phyloP scores from a whole-genome alignment of 2,888 invertebrate species.

The Automeris io region DNA sequence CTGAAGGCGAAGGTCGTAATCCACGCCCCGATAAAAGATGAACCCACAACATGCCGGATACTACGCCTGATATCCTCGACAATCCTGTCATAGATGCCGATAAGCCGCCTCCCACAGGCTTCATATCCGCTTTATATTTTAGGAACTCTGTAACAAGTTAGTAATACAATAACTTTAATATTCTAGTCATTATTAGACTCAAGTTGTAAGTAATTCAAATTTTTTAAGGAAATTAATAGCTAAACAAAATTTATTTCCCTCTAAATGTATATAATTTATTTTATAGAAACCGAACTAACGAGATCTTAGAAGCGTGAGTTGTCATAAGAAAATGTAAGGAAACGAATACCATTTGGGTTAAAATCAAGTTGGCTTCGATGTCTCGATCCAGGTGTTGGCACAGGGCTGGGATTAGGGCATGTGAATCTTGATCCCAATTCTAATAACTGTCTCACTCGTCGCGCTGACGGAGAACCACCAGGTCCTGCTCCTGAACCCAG shows the following conservation, averaged over 20 bases:
- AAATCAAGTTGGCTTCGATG: slow-evolving; percentile 90
- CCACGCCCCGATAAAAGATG: slow-evolving; percentile 93
- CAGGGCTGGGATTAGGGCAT: slow-evolving; percentile 83
- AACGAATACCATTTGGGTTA: slow-evolving; percentile 85
- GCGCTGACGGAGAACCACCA: slow-evolving; percentile 83
- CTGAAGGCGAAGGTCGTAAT: slow-evolving; percentile 83
- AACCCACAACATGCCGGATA: slow-evolving; percentile 93
- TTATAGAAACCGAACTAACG: too few relatives aligned
- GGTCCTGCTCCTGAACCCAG: slow-evolving; percentile 25
- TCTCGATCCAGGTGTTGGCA: slow-evolving; percentile 87
- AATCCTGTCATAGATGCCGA: slow-evolving; percentile 77
- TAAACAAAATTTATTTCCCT: too few relatives aligned
- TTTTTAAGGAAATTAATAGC: too few relatives aligned
- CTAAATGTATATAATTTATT: too few relatives aligned
- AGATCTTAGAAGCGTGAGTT: too few relatives aligned
- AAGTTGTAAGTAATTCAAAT: too few relatives aligned
- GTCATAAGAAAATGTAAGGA: neutral
- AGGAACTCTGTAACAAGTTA: slow-evolving; percentile 82
- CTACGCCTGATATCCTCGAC: slow-evolving; percentile 68
- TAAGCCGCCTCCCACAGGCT: slow-evolving; percentile 75
- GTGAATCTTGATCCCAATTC: slow-evolving; percentile 80
- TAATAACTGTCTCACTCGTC: slow-evolving; percentile 87
- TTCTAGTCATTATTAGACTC: too few relatives aligned
- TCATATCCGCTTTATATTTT: slow-evolving; percentile 90
- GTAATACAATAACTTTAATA: too few relatives aligned